These are phyloP conservation scores for Parauchenoglanis punctatus DNA, from an alignment of 2,797 vertebrate species.

Conservation along the genomic window DNA sequence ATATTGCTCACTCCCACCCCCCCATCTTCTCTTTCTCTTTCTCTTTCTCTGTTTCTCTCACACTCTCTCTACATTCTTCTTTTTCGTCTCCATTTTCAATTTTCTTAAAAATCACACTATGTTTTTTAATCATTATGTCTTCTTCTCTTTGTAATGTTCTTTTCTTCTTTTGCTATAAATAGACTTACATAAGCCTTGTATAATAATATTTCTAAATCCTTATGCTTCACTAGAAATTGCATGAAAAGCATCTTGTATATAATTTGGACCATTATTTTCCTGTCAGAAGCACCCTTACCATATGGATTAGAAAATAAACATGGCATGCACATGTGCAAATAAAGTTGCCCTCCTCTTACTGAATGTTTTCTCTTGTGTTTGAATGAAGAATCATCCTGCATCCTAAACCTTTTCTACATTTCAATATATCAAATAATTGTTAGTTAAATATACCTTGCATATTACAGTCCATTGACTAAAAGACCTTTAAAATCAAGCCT, in stretches of 20 bases:
- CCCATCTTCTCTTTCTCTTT: not conserved
- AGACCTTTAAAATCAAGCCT: not conserved
- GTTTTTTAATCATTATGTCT: not conserved
- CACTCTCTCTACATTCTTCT: not conserved
- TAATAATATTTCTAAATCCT: not conserved
- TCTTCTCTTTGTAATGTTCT: not conserved
- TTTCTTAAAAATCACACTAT: not conserved
- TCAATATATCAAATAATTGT: not conserved
- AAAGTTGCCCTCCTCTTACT: not conserved
- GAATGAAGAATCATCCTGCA: not conserved
- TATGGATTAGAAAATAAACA: not conserved
- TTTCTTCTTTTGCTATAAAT: not conserved
- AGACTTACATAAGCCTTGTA: not conserved
- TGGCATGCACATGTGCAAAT: constrained; percentile 2
- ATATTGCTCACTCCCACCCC: constrained; percentile 43
- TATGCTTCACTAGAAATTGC: constrained; percentile 4
- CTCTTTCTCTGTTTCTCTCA: not conserved
- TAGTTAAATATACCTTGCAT: not conserved
- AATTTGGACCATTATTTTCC: not conserved
- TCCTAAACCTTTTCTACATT: not conserved
- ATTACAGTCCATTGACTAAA: not conserved
- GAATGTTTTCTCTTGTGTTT: not conserved
- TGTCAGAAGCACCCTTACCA: not conserved
- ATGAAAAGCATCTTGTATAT: constrained; percentile 5
- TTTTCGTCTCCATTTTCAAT: not conserved